These are phyloP conservation scores for Phenganax marumi DNA, from an alignment of 92 coral and sea anemone genomes.

Conservation along the genomic window DNA sequence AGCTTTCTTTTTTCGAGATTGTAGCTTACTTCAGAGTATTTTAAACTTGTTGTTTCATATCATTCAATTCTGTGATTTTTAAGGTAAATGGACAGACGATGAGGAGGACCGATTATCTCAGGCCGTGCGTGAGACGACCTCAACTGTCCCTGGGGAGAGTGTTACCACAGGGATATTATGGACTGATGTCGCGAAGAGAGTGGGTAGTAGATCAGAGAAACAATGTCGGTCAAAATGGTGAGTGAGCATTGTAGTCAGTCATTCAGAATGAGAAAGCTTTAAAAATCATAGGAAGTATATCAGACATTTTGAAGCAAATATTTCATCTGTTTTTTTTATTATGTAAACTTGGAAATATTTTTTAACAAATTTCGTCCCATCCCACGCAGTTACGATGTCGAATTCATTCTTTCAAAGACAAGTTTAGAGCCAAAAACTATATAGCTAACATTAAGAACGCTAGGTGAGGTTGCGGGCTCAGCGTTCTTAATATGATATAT, in stretches of 20 bases:
- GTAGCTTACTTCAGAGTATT: neutral
- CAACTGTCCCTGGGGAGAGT: conserved; percentile 69
- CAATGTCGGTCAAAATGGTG: conserved; percentile 99
- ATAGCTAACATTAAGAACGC: too few relatives aligned
- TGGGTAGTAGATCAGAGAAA: conserved; percentile 92
- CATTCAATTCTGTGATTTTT: neutral
- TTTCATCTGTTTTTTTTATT: too few relatives aligned
- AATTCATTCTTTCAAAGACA: too few relatives aligned
- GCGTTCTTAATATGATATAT: too few relatives aligned
- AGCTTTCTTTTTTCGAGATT: neutral
- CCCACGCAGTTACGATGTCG: too few relatives aligned
- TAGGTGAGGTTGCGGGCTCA: too few relatives aligned
- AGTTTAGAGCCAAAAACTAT: too few relatives aligned
- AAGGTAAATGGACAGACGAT: conserved; percentile 91
- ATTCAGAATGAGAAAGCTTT: neutral
- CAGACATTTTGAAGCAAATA: neutral
- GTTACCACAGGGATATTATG: conserved; percentile 90
- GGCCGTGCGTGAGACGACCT: conserved; percentile 88
- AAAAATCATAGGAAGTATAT: neutral
- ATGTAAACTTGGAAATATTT: too few relatives aligned
- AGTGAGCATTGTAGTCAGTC: neutral
- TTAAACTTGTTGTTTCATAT: neutral
- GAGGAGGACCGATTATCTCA: conserved; percentile 81
- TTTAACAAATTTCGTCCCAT: too few relatives aligned
- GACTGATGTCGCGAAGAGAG: conserved; percentile 84